Percentiles rank a stretch among this genome's conserved stretches.
phyloP scores from a whole-genome alignment of 2,113 vertebrate species.

The Entomyzon cyanotis region DNA sequence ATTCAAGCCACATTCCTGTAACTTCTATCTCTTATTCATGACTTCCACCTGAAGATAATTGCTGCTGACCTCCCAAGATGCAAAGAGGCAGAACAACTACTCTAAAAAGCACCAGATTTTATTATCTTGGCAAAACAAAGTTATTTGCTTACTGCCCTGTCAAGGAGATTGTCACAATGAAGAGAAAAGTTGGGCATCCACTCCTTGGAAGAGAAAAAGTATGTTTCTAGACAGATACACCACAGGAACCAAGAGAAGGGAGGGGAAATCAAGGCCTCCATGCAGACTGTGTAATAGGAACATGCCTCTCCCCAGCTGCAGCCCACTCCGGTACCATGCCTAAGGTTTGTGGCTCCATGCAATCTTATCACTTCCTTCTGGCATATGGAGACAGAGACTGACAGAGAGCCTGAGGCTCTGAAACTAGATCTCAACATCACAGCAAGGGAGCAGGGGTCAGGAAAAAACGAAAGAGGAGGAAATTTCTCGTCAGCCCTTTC shows the following conservation, averaged over 20 bases:
- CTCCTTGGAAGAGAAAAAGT: background rate
- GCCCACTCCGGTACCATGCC: accelerated
- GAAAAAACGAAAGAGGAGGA: background rate
- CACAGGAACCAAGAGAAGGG: background rate
- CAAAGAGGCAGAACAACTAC: background rate
- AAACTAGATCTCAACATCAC: background rate
- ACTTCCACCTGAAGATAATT: background rate
- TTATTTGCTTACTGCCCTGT: background rate
- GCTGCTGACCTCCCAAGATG: background rate
- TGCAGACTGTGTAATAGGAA: background rate
- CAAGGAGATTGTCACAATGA: background rate
- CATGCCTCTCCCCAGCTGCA: background rate
- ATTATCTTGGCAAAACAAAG: background rate
- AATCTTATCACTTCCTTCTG: background rate
- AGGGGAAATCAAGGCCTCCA: background rate
- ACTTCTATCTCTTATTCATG: background rate
- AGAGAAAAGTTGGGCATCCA: background rate
- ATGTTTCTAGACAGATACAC: background rate
- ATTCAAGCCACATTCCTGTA: slow-evolving; percentile 8
- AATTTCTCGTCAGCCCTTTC: background rate
- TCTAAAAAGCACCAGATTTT: background rate
- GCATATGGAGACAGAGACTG: accelerated
- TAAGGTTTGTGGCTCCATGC: background rate
- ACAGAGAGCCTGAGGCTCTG: background rate
- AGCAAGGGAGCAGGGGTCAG: background rate